Base-by-base conservation (phyloP, 1,140 invertebrate genomes). In the Bombus polaris region DNA sequence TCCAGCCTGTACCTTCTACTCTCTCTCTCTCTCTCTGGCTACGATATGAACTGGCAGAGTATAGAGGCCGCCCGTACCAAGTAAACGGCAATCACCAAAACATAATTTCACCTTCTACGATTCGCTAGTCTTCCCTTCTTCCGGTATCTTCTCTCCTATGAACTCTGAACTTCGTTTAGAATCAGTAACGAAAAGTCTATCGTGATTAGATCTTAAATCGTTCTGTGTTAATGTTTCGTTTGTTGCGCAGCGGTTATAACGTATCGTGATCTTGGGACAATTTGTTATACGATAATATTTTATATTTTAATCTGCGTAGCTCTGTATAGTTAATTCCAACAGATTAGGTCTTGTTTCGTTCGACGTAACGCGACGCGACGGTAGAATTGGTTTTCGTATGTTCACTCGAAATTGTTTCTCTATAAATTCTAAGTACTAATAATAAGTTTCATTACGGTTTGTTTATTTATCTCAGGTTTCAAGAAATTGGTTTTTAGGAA, bases 81-180 rank as follows among this genome's bases (percentile, higher is more conserved):
- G 88, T 91, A 92, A 90, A 90, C 88, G 91, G 78, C 89, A 90
- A 87, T 91, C 89, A 87, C 47, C 82, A 77, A 89, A 89, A 91
- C 87, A 91, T 92, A 92, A 91, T 92, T 92, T 89, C 39, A 83
- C 75, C 81, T 73, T 83, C 68, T 87, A 83, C 89, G 78, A 90
- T 88, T 83, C 80, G 72, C 62, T 79, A 80, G 86, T 86, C 79
- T 80, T 86, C 71, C 59, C 59, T 75, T 65, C 75, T 83, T 81
- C 53, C 81, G 81, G 66, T 57, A 32, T 66, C 62, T 75, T 70
- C 85, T 32, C 28, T 77, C n/a, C 47, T 75, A 87, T 65, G 53
- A 35, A 85, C 78, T 80, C 77, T 25, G 28, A 47, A 13, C 28
- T 39, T 68, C 37, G 84, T 62, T 81, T 53, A 53, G 47, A 28